Conservation (phyloP, 2,888 invertebrate genomes). For the Drosophila peninsularis region DNA sequence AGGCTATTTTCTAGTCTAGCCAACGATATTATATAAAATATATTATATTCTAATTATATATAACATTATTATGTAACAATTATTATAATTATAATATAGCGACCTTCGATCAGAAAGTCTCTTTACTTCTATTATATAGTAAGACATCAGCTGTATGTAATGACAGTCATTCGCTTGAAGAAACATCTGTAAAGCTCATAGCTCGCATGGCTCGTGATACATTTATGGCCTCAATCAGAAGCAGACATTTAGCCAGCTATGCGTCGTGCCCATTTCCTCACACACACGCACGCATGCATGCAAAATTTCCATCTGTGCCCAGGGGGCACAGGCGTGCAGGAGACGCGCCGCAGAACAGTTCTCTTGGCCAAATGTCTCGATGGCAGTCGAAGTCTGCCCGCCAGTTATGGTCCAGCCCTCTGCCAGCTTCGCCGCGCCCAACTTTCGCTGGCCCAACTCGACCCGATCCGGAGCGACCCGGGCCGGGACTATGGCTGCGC, state of each 20-base stretch:
- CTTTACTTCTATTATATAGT: too few species aligned
- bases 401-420: conserved; percentile 13
- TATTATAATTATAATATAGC: not conserved
- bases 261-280: not conserved
- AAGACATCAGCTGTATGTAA: too few species aligned
- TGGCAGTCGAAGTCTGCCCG: conserved; percentile 22
- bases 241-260: conserved; percentile 14
- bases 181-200: not conserved
- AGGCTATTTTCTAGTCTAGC: too few species aligned
- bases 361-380: conserved; percentile 27
- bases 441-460: not conserved
- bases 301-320: conserved; percentile 33
- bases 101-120: too few species aligned
- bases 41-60: too few species aligned
- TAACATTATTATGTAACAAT: too few species aligned
- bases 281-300: conserved; percentile 11
- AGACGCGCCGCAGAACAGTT: not conserved
- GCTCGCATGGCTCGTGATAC: not conserved
- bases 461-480: not conserved
- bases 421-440: not conserved
- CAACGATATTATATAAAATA: too few species aligned
- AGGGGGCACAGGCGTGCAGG: conserved; percentile 33
- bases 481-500: conserved; percentile 63
- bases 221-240: conserved; percentile 38
- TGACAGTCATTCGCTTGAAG: not conserved